phyloP scores from a whole-genome alignment of 2,888 invertebrate genomes.

The Ametastegia equiseti region DNA sequence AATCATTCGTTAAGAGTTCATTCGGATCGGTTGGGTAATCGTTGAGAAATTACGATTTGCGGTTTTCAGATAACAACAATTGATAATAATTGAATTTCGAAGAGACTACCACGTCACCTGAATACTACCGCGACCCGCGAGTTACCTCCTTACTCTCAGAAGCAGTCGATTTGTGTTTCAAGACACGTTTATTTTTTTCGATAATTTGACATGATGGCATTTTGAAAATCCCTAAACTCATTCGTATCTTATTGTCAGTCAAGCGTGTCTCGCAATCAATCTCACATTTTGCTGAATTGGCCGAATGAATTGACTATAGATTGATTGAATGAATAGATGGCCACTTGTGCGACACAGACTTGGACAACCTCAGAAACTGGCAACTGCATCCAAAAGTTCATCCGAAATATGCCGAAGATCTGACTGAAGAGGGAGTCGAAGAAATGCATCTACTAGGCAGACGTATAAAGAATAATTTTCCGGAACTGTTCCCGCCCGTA shows the following conservation, averaged over 20 bases:
- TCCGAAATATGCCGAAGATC: slow-evolving; percentile 77
- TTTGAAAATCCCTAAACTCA: too few species aligned
- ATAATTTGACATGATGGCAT: too few species aligned
- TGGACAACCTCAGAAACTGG: slow-evolving; percentile 83
- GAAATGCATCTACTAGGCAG: slow-evolving; percentile 83
- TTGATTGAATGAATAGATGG: slow-evolving; percentile 70
- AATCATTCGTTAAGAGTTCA: too few species aligned
- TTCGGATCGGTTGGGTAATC: too few species aligned
- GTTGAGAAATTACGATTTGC: too few species aligned
- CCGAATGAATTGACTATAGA: not conserved
- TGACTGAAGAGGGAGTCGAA: slow-evolving; percentile 81
- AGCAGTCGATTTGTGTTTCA: too few species aligned
- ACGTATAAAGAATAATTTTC: slow-evolving; percentile 82
- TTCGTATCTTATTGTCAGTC: not conserved
- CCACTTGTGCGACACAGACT: slow-evolving; percentile 82
- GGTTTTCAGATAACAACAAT: too few species aligned
- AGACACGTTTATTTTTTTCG: too few species aligned
- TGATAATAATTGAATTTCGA: too few species aligned
- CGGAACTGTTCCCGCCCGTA: slow-evolving; percentile 77
- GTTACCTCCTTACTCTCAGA: too few species aligned
- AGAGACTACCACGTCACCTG: too few species aligned
- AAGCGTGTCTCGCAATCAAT: not conserved
- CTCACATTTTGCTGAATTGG: not conserved
- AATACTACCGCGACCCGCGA: too few species aligned
- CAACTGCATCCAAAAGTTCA: slow-evolving; percentile 81